Base-by-base conservation (phyloP, 1,140 invertebrate species). In the Oppia nitens region DNA sequence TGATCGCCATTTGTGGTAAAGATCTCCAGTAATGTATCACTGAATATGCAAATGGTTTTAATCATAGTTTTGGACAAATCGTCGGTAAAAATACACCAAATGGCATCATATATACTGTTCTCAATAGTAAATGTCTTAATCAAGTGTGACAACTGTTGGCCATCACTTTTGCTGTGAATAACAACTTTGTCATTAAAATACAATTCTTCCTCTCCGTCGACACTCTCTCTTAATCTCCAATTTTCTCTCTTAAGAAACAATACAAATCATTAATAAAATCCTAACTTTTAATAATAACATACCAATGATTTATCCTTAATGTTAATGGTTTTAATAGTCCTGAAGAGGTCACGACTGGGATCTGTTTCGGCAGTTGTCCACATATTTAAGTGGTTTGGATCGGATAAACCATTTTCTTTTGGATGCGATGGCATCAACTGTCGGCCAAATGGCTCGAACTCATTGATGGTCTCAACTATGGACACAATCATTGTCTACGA, bases 181-280 rank as follows among this genome's bases (percentile, higher is more conserved):
- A 85, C 87, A 23, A 85, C 84, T 67, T 83, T 80, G 4, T 83
- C 86, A 63, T 80, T 83, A 12, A 88, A 80, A 75, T 90, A 95
- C 17, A 95, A 72, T 71, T 95, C 90, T 73, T 93, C 87, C 74
- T 92, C 89, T 65, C 66, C 70, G n/a, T 66, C 57, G 24, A 57
- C 54, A 45, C 32, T 57, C 50, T 62, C 49, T 54, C 63, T 60
- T 20, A 66, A 26, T 25, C 53, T 20, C 59, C 60, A 51, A 47
- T 24, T 50, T 54, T 59, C 59, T 47, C 48, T 55, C 20, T 28
- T 14, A 20, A 1, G 0, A 28, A 47, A 54, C 17, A 47, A 29
- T 28, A 9, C 9, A 28, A 21, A 20, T 20, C 11, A 47, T 11
- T 14, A 11, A 28, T 54, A 47, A 40, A 17, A 40, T 17, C 6